Evolutionary conservation across 1,140 invertebrate species (phyloP), one percentile per base, ranked within the genome.

Genomic region (Cydia splendana): DNA sequence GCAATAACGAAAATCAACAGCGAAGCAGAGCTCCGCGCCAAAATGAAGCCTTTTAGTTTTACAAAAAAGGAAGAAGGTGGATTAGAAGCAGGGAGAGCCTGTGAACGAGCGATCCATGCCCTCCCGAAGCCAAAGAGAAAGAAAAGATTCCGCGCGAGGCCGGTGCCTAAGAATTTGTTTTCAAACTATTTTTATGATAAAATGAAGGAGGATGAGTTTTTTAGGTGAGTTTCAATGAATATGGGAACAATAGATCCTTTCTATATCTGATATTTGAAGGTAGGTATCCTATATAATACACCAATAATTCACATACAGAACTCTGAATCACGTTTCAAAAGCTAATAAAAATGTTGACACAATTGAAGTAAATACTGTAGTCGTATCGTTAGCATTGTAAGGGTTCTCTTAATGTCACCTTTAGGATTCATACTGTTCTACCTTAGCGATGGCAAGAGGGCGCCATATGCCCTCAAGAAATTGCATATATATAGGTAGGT

Each of bases 171-270:
- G 83, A 95, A 95, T 90, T 84, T 96, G 13, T 96, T 96, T 82
- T 95, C 95, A 30, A 95, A 95, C 80, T 95, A 95, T 76, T 93
- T 96, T 79, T 96, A 96, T 76, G 94, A 95, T 74, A 95, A 95
- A 82, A 95, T 95, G 93, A 93, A 95, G 65, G 95, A 96, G 84
- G 95, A 96, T 80, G 95, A 96, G 79, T 96, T 95, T 88, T 95
- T 95, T 83, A 94, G 95, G 95, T 96, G 83, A 85, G 42, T 77
- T 80, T 30, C 34, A 74, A 20, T 42, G 1, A 42, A 9, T 42
- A 42, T 10, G 9, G 1, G 9, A 42, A 10, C 9, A 10, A 42
- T 42, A 10, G 38, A 42, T 42, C 9, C 7, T 42, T 42, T 42
- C 7, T 42, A 42, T 42, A 48, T 48, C 45, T 15, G 4, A 48